Conservation (phyloP, 2,113 vertebrate genomes). For the Brachypodius melanocephalos region DNA sequence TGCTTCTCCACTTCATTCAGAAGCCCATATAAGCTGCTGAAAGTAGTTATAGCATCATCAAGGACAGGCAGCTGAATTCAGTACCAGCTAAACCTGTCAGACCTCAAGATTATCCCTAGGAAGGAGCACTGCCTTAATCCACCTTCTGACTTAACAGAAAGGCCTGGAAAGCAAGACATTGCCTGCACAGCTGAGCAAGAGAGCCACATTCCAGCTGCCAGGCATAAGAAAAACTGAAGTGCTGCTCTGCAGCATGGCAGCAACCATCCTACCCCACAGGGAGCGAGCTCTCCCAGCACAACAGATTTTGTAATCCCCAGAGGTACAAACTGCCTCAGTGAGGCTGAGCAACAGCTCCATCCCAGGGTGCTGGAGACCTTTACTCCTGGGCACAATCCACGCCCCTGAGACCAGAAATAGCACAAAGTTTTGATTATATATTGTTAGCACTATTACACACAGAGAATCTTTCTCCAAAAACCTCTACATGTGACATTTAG, state of each 20-base stretch:
- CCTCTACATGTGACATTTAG: accelerated
- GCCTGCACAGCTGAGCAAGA: background rate
- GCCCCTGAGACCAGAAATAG: background rate
- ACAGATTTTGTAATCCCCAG: background rate
- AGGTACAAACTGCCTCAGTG: background rate
- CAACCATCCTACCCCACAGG: background rate
- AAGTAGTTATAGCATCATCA: background rate
- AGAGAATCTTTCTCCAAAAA: background rate
- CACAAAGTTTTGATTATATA: accelerated
- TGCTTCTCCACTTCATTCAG: background rate
- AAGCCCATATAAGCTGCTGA: background rate
- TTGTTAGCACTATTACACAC: background rate
- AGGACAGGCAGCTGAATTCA: background rate
- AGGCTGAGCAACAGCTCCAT: background rate
- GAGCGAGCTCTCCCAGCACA: background rate
- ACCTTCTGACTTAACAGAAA: background rate
- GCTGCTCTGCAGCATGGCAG: background rate
- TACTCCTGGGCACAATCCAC: background rate
- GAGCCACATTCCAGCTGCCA: background rate
- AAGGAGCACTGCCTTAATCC: background rate
- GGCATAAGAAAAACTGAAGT: background rate
- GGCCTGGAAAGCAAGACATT: background rate
- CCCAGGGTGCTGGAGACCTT: background rate
- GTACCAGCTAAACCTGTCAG: background rate
- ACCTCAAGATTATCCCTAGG: background rate